Base-by-base conservation (phyloP, 2,888 invertebrate genomes). In the Aleiodes alternator region DNA sequence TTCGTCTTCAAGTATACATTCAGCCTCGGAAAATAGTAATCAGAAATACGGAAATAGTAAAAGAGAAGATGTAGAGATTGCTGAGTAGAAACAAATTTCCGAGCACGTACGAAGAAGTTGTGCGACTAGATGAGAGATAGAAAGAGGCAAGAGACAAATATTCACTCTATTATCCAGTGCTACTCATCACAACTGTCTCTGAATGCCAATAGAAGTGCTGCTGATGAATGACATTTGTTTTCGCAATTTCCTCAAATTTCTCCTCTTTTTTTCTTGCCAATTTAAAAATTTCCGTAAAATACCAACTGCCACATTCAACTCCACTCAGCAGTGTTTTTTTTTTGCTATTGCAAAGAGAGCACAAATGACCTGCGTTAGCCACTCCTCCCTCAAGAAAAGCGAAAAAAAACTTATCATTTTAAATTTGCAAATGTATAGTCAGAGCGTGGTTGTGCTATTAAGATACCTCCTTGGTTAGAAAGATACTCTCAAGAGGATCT, bases 401-500 rank as follows among this genome's bases (percentile, higher is more conserved):
- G 72, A 66, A 78, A 72, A 72, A 75, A 78, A 81, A 85, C 84
- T 85, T 85, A 86, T 86, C 84, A 85, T 86, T 85, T 85, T 84
- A 83, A 85, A 85, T 85, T 86, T 85, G 83, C 82, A 85, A 85
- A 85, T 85, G 84, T 84, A 84, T 82, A 84, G 80, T 82, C 78
- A 81, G 81, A 80, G 51, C 76, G 34, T 43, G 66, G 43, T 23
- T 73, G 76, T 75, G 80, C 82, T 82, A 85, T 85, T 84, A 83
- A 81, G 79, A 81, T 78, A 79, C 78, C 75, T 77, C 57, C 73
- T 64, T 69, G 75, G 75, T 76, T 72, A 66, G 43, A 31, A 50
- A 53, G 72, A 71, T 51, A 61, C 48, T 57, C 68, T 66, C 73
- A 34, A 9, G 29, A n/a, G 29, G 64, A 14, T 7, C 43, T 48